Evolutionary conservation across 1,140 invertebrate species (phyloP).

Genomic region (Stegodyphus dumicola): DNA sequence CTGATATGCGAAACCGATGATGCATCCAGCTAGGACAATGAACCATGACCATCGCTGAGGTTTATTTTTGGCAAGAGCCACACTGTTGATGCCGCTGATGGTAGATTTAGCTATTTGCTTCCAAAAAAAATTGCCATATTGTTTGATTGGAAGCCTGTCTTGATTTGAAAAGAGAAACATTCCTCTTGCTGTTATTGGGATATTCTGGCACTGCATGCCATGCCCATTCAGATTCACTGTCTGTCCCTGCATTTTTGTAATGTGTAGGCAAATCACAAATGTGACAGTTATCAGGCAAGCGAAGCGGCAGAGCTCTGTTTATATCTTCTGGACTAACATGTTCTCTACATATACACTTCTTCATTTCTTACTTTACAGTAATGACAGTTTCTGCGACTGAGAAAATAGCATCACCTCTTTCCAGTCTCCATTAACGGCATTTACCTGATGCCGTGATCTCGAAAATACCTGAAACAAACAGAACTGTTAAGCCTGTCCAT

Average conservation of each 20-base stretch:
- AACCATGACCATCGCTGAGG: slow-evolving; percentile 9
- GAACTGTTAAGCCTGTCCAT: no score
- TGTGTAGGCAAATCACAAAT: not conserved
- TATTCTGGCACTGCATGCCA: not conserved
- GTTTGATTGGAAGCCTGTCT: not conserved
- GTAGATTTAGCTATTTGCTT: not conserved
- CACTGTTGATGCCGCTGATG: slow-evolving; percentile 20
- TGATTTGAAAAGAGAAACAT: no score
- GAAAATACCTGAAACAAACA: no score
- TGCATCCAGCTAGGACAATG: not conserved
- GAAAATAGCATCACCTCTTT: no score
- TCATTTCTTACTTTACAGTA: no score
- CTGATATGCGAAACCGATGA: slow-evolving; percentile 23
- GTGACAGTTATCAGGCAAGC: no score
- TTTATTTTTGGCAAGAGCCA: not conserved
- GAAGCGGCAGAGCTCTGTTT: no score
- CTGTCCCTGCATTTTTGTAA: not conserved
- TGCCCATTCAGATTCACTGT: slow-evolving; percentile 1
- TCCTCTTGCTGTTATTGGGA: not conserved
- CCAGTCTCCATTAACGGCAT: no score
- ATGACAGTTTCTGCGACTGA: no score
- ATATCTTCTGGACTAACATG: no score
- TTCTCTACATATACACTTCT: no score
- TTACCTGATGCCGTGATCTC: no score
- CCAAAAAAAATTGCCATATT: not conserved